Evolutionary conservation across 2,888 invertebrate genomes (phyloP), one percentile per base, ranked within the genome.

Genomic region (Drosophila meridionalis): DNA sequence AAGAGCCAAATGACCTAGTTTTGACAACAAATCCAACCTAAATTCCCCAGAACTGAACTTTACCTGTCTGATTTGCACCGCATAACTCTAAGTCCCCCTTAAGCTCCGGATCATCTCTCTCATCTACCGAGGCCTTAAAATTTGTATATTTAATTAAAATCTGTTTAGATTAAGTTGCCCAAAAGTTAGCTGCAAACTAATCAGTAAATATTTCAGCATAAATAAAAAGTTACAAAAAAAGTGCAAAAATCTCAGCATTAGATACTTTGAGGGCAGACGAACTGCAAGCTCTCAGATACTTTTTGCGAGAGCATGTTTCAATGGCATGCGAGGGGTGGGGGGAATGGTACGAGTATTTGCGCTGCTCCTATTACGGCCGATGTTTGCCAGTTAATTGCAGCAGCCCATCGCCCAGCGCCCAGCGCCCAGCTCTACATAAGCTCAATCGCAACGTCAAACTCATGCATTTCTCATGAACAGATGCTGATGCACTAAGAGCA

Each of bases 381-480:
- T 53, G 42, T 30, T 48, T 40, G 45, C 32, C 45, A 58, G 61
- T 60, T 75, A 75, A 61, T 71, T 62, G 66, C 76, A 50, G 12
- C 47, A 47, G 28, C 32, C 62, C 20, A 34, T 52, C 28, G 26
- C 2, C 20, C 20, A 20, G 20, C n/a, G 42, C 14, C 12, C 43
- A 7, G 43, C 40, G 40, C 20, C 20, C 20, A 14, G 14, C 12
- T 7, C 47, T 28, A 7, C 47, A 14, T 28, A 6, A 47, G 47
- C 28, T 12, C 47, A 42, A 36, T 47, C 12, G 36, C 55, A 59
- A 34, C 65, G 66, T 48, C 67, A 57, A 66, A 67, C 69, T 69
- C 78, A 68, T 81, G 82, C 77, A 81, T 82, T 71, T 57, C 55
- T 82, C 69, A 80, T 69, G 65, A 74, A 53, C 26, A 26, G 48